Conservation (phyloP, 2,888 invertebrate species). For the Cataglyphis livida region DNA sequence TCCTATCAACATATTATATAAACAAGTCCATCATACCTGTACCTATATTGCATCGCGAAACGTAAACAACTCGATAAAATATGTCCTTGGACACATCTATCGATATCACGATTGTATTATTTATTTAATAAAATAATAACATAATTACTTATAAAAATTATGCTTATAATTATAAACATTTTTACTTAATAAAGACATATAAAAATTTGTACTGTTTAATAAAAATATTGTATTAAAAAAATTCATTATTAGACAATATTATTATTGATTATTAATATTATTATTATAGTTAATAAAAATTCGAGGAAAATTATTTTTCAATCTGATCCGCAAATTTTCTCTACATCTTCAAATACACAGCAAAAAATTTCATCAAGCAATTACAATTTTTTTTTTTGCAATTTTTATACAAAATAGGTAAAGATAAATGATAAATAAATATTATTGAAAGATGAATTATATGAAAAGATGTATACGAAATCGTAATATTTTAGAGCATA, state of each 20-base stretch:
- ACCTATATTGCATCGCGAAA: not conserved
- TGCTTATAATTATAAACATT: no score
- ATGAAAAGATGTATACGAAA: not conserved
- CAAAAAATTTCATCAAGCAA: not conserved
- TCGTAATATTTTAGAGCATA: not conserved
- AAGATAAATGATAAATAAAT: not conserved
- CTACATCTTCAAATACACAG: not conserved
- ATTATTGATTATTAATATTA: no score
- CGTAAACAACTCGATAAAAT: constrained; percentile 10
- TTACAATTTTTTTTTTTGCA: not conserved
- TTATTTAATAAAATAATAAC: not conserved
- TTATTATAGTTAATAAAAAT: not conserved
- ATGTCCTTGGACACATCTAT: not conserved
- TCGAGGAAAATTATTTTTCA: not conserved
- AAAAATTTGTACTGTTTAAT: not conserved
- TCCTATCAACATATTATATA: not conserved
- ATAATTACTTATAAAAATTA: no score
- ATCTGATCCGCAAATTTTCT: not conserved
- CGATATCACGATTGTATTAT: not conserved
- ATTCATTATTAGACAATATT: not conserved
- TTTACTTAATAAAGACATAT: no score
- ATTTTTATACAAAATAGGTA: not conserved
- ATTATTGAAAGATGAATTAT: not conserved
- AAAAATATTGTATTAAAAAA: not conserved
- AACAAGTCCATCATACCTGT: not conserved